phyloP scores from a whole-genome alignment of 2,113 vertebrate genomes.

The Leuciscus idus region DNA sequence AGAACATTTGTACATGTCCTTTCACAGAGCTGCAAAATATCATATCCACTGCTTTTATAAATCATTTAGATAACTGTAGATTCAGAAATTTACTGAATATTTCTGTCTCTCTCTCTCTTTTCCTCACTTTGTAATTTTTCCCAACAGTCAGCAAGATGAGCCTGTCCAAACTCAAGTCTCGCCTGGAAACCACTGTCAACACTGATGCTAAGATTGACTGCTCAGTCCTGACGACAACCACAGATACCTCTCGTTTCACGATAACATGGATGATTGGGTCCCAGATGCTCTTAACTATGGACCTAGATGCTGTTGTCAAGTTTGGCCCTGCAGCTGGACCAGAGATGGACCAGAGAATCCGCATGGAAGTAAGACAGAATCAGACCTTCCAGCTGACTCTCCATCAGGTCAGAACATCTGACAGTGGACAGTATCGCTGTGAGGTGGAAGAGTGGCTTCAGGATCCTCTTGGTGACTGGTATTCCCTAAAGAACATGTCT shows the following conservation, averaged over 20 bases:
- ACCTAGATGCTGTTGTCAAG: conserved; percentile 61
- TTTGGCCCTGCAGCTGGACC: conserved; percentile 29
- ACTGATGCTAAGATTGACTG: conserved; percentile 68
- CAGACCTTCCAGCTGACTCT: conserved; percentile 68
- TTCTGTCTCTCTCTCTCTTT: not conserved
- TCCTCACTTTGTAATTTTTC: not conserved
- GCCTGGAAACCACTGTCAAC: conserved; percentile 7
- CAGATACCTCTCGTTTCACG: conserved; percentile 62
- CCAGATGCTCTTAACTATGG: conserved; percentile 61
- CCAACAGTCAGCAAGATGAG: conserved; percentile 58
- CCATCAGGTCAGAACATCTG: conserved; percentile 58
- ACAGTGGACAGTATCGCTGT: conserved; percentile 71
- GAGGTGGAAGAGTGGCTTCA: conserved; percentile 75
- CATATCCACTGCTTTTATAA: not conserved
- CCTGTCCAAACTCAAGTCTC: conserved; percentile 41
- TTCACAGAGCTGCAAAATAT: not conserved
- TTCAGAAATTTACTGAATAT: not conserved
- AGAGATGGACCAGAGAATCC: conserved; percentile 61
- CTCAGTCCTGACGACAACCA: conserved; percentile 22
- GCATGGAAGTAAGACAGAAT: conserved; percentile 55
- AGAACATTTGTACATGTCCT: not conserved
- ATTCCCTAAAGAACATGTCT: conserved; percentile 56
- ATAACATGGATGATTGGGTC: conserved; percentile 70
- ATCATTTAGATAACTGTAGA: not conserved
- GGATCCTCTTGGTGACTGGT: conserved; percentile 71